These are phyloP conservation scores for Lasioglossum malachurum DNA, from an alignment of 2,888 invertebrate genomes.

Conservation along the genomic window DNA sequence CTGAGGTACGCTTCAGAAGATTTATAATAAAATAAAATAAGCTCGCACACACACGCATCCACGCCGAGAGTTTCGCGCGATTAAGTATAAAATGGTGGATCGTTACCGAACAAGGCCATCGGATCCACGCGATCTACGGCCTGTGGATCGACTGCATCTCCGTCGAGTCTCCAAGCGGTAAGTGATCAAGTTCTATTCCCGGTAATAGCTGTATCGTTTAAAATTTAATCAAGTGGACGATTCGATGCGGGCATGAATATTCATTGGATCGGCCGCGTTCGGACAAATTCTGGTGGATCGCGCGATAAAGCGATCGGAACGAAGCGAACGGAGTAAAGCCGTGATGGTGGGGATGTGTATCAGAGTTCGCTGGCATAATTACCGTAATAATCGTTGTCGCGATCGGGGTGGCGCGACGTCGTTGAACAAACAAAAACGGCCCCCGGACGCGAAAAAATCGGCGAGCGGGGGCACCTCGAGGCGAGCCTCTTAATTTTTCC, in stretches of 20 bases:
- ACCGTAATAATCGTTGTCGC: slow-evolving; percentile 49
- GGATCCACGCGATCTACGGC: neutral
- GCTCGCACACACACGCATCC: neutral
- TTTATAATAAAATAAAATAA: neutral
- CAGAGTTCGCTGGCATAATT: slow-evolving; percentile 27
- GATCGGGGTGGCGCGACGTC: neutral
- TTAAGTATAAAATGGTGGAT: neutral
- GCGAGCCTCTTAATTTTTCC: slow-evolving; percentile 30
- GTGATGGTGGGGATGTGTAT: neutral
- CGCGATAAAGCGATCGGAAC: neutral
- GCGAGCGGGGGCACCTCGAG: neutral
- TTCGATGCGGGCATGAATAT: neutral
- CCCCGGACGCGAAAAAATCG: slow-evolving; percentile 8
- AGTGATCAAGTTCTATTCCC: slow-evolving; percentile 6
- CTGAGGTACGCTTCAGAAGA: no score
- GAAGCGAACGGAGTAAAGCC: neutral
- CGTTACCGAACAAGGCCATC: neutral
- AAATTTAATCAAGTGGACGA: neutral
- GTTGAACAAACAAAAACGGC: slow-evolving; percentile 37
- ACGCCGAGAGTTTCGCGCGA: neutral
- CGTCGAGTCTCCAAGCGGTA: neutral
- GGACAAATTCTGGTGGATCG: neutral
- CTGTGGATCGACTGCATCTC: neutral
- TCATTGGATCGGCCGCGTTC: neutral
- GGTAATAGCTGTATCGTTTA: neutral